Evolutionary conservation across 2,113 vertebrate species (phyloP).

Genomic region (Lepus americanus): DNA sequence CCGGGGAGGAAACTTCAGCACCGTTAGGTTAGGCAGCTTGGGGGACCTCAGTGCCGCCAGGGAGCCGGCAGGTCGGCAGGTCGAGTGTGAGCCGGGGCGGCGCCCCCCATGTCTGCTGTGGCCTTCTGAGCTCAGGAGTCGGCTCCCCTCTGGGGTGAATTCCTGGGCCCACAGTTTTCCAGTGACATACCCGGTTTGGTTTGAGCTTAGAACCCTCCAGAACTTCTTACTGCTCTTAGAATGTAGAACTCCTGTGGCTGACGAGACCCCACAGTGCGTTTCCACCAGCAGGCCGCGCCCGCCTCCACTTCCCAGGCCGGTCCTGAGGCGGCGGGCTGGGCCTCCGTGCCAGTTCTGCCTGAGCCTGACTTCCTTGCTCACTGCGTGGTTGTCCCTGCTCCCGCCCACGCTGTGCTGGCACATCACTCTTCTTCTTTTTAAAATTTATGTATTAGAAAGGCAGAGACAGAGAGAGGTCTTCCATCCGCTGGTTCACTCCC

Average conservation of each 20-base stretch:
- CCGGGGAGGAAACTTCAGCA: not conserved
- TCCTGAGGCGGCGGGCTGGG: too few relatives aligned
- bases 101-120: not conserved
- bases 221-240: not conserved
- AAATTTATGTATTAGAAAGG: too few relatives aligned
- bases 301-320: not conserved
- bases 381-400: not conserved
- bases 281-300: not conserved
- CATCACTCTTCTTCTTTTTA: not conserved
- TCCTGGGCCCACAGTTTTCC: not conserved
- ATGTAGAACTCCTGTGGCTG: not conserved
- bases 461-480: too few relatives aligned
- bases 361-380: not conserved
- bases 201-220: not conserved
- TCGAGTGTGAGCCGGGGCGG: not conserved
- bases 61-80: too few relatives aligned
- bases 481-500: too few relatives aligned
- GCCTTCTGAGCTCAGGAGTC: not conserved
- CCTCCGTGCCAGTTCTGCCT: not conserved
- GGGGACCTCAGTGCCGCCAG: too few relatives aligned
- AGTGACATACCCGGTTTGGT: not conserved
- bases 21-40: not conserved
- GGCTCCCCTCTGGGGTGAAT: not conserved
- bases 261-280: not conserved
- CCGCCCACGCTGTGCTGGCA: not conserved